Percentiles rank a stretch among this genome's conserved stretches.
Conservation (phyloP, 2,888 invertebrate species). For the Charanyca ferruginea region DNA sequence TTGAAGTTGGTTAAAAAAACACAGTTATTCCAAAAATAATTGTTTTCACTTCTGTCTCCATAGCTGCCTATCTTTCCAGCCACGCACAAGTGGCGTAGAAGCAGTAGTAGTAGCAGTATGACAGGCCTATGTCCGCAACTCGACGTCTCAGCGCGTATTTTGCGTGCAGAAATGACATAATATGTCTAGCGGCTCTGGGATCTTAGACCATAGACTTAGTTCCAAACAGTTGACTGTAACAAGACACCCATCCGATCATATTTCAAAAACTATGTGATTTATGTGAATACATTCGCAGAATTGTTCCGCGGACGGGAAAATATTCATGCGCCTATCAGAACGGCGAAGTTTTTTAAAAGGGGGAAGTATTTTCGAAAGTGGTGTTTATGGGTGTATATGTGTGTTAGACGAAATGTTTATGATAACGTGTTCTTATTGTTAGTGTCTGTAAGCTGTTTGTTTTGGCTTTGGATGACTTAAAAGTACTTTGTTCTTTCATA, state of each 20-base stretch:
- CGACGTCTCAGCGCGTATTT: too few species aligned
- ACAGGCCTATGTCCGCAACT: too few species aligned
- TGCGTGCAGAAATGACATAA: neutral
- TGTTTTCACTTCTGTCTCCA: too few species aligned
- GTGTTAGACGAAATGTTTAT: neutral
- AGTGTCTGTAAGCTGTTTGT: neutral
- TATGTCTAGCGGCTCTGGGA: neutral
- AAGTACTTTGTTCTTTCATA: too few species aligned
- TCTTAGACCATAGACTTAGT: neutral
- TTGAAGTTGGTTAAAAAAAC: too few species aligned
- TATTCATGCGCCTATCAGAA: conserved; percentile 18
- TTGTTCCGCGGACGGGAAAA: conserved; percentile 19
- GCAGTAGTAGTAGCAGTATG: too few species aligned
- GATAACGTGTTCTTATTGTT: neutral
- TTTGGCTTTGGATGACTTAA: too few species aligned
- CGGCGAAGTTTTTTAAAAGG: conserved; percentile 10
- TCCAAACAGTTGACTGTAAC: conserved; percentile 14
- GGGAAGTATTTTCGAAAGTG: neutral
- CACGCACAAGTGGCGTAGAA: too few species aligned
- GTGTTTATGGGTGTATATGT: neutral
- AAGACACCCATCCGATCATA: conserved; percentile 35
- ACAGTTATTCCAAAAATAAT: too few species aligned
- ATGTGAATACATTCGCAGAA: conserved; percentile 24
- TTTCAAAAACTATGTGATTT: conserved; percentile 38
- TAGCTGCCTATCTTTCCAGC: too few species aligned